Conservation (phyloP, 2,797 vertebrate genomes). For the Enteromius viviparus region DNA sequence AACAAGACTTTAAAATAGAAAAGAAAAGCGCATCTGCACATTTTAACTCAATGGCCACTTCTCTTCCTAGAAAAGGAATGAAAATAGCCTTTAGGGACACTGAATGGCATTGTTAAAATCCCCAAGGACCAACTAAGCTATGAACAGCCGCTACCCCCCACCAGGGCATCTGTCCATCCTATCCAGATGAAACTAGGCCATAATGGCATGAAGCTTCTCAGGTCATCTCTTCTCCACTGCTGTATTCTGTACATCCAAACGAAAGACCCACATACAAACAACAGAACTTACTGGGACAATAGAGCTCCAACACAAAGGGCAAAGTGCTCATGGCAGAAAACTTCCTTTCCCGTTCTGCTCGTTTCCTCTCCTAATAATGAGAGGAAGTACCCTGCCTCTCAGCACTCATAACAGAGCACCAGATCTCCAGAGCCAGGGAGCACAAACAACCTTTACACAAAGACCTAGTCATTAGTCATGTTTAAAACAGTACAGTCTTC, state of each 20-base stretch:
- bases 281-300: conserved; percentile 15
- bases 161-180: conserved; percentile 12
- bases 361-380: conserved; percentile 88
- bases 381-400: conserved; percentile 83
- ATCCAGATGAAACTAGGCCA: conserved; percentile 41
- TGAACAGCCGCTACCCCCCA: conserved; percentile 26
- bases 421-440: conserved; percentile 19
- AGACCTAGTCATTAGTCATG: not conserved
- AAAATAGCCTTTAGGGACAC: not conserved
- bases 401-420: not conserved
- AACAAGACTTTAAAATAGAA: not conserved
- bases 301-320: conserved; percentile 42
- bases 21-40: not conserved
- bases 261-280: conserved; percentile 12
- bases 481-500: not conserved
- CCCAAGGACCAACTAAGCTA: conserved; percentile 9
- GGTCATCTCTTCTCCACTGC: conserved; percentile 19
- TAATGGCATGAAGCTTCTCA: conserved; percentile 8
- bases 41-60: not conserved
- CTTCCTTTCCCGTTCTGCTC: conserved; percentile 79
- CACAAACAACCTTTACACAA: not conserved
- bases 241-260: conserved; percentile 13
- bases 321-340: conserved; percentile 78
- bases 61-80: not conserved
- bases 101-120: conserved; percentile 7